Conservation (phyloP, 2,113 vertebrate genomes). For the Amphilophus citrinellus region DNA sequence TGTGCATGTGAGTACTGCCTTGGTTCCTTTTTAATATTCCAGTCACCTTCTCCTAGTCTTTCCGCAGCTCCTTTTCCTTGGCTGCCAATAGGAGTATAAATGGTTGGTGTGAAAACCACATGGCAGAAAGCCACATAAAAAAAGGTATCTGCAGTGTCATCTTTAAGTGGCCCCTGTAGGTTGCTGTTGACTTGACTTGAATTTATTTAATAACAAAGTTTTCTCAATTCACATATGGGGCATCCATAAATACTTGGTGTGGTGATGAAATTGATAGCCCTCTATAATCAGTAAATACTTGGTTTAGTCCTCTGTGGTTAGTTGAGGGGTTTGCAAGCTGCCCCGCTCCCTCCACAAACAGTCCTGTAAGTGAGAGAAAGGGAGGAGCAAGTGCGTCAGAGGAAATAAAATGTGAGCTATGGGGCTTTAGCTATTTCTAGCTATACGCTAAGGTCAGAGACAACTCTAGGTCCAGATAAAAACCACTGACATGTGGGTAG, state of each 20-base stretch:
- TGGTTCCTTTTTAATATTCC: constrained; percentile 70
- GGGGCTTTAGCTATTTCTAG: constrained; percentile 30
- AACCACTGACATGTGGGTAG: constrained; percentile 29
- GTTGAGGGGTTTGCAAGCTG: constrained; percentile 58
- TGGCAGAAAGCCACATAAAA: constrained; percentile 25
- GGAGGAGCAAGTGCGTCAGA: constrained; percentile 7
- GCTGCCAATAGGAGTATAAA: constrained; percentile 51
- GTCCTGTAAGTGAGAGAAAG: constrained; percentile 19
- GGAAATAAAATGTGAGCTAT: constrained; percentile 12
- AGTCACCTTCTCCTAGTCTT: constrained; percentile 57
- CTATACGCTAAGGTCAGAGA: constrained; percentile 38
- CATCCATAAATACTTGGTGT: background rate
- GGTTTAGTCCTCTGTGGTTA: constrained; percentile 4
- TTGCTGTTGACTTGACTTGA: constrained; percentile 3
- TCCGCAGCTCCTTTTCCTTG: constrained; percentile 51
- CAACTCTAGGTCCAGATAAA: constrained; percentile 63
- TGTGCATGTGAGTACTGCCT: constrained; percentile 3
- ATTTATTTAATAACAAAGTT: background rate
- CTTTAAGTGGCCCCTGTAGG: background rate
- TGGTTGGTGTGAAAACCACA: constrained; percentile 48
- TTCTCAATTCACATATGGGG: background rate
- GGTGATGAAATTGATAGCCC: background rate
- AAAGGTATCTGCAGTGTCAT: constrained; percentile 31
- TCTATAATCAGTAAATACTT: constrained; percentile 8
- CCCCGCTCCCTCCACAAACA: constrained; percentile 35